phyloP scores from a whole-genome alignment of 2,113 vertebrate genomes.

The Labrus mixtus region DNA sequence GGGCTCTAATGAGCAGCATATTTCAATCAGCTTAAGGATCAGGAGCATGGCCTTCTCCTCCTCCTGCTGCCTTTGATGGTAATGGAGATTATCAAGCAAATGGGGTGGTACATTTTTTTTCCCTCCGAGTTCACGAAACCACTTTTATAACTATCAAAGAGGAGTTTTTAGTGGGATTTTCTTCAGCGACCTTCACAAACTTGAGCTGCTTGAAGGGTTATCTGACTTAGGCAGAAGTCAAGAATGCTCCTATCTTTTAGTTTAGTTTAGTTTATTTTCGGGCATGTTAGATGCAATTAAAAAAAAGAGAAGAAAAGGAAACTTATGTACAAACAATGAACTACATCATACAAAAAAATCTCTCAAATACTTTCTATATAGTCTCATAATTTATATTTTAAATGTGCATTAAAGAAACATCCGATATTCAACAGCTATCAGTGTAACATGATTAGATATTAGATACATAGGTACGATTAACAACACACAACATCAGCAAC shows the following conservation, averaged over 20 bases:
- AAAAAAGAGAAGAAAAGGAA: too few relatives aligned
- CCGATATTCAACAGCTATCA: background rate
- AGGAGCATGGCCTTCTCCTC: constrained; percentile 35
- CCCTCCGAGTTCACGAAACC: constrained; percentile 38
- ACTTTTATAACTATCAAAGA: constrained; percentile 20
- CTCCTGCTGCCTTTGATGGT: constrained; percentile 55
- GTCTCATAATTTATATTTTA: too few relatives aligned
- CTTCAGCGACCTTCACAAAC: constrained; percentile 15
- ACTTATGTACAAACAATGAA: too few relatives aligned
- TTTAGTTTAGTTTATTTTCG: too few relatives aligned
- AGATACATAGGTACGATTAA: constrained; percentile 25
- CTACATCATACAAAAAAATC: too few relatives aligned
- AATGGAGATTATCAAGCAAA: constrained; percentile 66
- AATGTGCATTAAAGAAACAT: background rate
- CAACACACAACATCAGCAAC: constrained; percentile 16
- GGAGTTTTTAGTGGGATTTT: constrained; percentile 11
- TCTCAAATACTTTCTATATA: too few relatives aligned
- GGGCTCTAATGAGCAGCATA: constrained; percentile 75
- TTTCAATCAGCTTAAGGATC: constrained; percentile 74
- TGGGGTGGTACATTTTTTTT: constrained; percentile 26
- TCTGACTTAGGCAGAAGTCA: background rate
- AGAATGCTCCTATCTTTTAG: background rate
- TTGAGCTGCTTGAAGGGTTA: background rate
- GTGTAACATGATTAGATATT: constrained; percentile 1
- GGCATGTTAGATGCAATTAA: too few relatives aligned